Conservation (phyloP, 2,888 invertebrate species). For the Onchidella celtica region DNA sequence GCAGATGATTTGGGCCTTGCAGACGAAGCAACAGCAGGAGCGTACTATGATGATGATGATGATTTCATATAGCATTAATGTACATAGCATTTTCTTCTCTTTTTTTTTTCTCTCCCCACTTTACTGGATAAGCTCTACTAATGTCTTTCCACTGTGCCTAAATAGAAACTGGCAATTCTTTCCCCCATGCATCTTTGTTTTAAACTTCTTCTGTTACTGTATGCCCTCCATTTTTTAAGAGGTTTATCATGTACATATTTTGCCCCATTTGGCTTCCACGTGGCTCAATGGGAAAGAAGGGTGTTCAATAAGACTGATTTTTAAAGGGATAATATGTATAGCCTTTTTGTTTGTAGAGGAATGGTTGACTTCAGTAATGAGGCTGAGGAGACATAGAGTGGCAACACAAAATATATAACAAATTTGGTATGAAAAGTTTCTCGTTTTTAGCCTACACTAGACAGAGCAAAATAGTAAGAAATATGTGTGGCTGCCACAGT, state of each 20-base stretch:
- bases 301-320: too few species aligned
- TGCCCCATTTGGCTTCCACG: too few species aligned
- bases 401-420: too few species aligned
- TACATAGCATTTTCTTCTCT: background rate
- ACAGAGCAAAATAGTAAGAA: too few species aligned
- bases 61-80: slow-evolving; percentile 65
- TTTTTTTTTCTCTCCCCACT: slow-evolving; percentile 18
- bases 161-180: slow-evolving; percentile 21
- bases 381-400: too few species aligned
- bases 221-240: background rate
- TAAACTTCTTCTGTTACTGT: slow-evolving; percentile 5
- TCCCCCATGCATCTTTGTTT: background rate
- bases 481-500: too few species aligned
- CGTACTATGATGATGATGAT: slow-evolving; percentile 66
- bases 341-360: too few species aligned
- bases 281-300: too few species aligned
- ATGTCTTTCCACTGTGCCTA: slow-evolving; percentile 50
- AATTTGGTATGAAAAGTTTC: too few species aligned
- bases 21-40: slow-evolving; percentile 61
- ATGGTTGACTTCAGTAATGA: too few species aligned
- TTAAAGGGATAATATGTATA: too few species aligned
- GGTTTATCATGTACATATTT: background rate
- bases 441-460: too few species aligned
- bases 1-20: slow-evolving; percentile 68
- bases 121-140: slow-evolving; percentile 5